Percentiles rank a stretch among this genome's conserved stretches.
phyloP scores from a whole-genome alignment of 2,888 invertebrate species.

The Cancer borealis region DNA sequence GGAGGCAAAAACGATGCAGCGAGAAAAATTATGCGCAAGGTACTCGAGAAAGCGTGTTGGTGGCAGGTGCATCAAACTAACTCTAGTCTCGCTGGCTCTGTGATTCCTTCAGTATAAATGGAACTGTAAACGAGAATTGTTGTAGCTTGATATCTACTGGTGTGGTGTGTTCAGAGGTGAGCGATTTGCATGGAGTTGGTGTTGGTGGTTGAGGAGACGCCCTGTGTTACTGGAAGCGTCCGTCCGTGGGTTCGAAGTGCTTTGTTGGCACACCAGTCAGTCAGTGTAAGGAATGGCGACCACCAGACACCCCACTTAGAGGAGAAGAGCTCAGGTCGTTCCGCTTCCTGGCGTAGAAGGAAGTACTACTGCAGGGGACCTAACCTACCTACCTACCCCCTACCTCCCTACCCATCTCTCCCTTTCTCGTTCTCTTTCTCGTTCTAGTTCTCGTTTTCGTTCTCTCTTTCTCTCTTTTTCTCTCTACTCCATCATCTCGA shows the following conservation, averaged over 20 bases:
- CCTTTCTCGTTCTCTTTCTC: neutral
- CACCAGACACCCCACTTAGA: constrained; percentile 36
- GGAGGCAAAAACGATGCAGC: neutral
- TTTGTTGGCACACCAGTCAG: constrained; percentile 37
- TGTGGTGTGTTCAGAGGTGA: neutral
- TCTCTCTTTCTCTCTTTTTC: constrained; percentile 35
- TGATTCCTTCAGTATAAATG: neutral
- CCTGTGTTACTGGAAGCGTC: neutral
- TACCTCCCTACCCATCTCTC: neutral
- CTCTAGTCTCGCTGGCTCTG: neutral
- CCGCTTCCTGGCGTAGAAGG: constrained; percentile 49
- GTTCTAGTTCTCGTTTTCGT: constrained; percentile 9
- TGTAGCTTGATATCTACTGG: neutral
- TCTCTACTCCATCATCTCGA: neutral
- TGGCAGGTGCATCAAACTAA: neutral
- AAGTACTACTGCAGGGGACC: constrained; percentile 35
- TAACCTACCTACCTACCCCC: neutral
- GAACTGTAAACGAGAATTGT: neutral
- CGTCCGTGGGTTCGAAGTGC: neutral
- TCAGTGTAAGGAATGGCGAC: constrained; percentile 10
- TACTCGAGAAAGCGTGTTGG: constrained; percentile 12
- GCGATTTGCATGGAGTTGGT: constrained; percentile 7
- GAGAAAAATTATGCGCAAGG: constrained; percentile 16
- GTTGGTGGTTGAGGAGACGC: neutral
- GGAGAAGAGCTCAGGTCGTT: constrained; percentile 41